phyloP scores from a whole-genome alignment of 2,113 vertebrate species.

The Struthio camelus region DNA sequence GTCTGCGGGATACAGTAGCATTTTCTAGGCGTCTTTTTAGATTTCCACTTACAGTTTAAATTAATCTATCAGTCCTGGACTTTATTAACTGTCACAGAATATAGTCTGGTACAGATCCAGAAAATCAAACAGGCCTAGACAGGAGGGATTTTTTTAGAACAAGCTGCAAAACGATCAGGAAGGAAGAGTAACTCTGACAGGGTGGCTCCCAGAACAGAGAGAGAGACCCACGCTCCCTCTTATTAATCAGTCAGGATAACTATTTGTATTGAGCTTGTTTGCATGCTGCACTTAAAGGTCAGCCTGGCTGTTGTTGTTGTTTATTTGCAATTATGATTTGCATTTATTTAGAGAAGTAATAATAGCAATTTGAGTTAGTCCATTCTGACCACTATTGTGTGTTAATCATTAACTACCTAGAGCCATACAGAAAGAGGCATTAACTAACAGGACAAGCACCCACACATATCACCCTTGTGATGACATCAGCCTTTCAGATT shows the following conservation, averaged over 20 bases:
- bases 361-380: background rate
- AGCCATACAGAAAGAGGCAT: background rate
- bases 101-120: fast-evolving
- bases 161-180: background rate
- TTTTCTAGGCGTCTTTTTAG: background rate
- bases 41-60: constrained; percentile 4
- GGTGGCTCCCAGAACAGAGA: fast-evolving
- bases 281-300: background rate
- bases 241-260: background rate
- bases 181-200: background rate
- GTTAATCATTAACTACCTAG: background rate
- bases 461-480: background rate
- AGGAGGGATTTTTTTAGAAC: background rate
- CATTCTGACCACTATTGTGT: background rate
- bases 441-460: too few relatives aligned
- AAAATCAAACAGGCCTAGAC: background rate
- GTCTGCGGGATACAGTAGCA: fast-evolving
- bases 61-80: background rate
- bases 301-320: background rate
- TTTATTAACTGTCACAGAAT: background rate
- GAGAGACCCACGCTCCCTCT: background rate
- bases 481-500: background rate
- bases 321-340: background rate
- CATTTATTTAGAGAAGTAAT: background rate
- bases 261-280: background rate